Conservation (phyloP, 2,113 vertebrate genomes). For the Nematolebias whitei region DNA sequence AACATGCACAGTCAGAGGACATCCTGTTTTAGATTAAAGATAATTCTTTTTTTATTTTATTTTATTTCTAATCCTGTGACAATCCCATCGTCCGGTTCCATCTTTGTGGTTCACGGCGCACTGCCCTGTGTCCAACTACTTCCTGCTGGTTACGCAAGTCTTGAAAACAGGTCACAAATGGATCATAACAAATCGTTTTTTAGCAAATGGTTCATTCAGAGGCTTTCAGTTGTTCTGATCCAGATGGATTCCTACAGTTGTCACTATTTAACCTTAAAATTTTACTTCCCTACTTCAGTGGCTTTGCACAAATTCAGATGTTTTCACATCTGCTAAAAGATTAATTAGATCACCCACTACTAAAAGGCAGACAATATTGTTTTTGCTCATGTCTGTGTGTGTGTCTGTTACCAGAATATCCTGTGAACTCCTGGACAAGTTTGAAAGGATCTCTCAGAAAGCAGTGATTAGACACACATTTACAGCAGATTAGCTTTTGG, state of each 20-base stretch:
- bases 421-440: too few relatives aligned
- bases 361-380: too few relatives aligned
- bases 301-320: too few relatives aligned
- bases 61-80: neutral
- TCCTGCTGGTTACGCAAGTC: neutral
- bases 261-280: neutral
- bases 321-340: too few relatives aligned
- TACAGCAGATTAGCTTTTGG: too few relatives aligned
- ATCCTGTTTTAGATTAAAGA: conserved; percentile 11
- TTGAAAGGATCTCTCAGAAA: too few relatives aligned
- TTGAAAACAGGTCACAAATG: conserved; percentile 5
- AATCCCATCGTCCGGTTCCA: neutral
- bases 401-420: too few relatives aligned
- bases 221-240: conserved; percentile 1
- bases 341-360: too few relatives aligned
- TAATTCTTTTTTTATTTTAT: fast-evolving
- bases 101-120: neutral
- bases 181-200: too few relatives aligned
- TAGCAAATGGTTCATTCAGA: neutral
- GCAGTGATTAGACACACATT: too few relatives aligned
- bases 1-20: conserved; percentile 41
- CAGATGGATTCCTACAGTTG: neutral
- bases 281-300: neutral
- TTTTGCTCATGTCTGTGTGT: too few relatives aligned
- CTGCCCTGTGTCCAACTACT: neutral